Evolutionary conservation across 2,797 vertebrate species (phyloP), one percentile per base, ranked within the genome.

Genomic region (Coregonus suidteri): DNA sequence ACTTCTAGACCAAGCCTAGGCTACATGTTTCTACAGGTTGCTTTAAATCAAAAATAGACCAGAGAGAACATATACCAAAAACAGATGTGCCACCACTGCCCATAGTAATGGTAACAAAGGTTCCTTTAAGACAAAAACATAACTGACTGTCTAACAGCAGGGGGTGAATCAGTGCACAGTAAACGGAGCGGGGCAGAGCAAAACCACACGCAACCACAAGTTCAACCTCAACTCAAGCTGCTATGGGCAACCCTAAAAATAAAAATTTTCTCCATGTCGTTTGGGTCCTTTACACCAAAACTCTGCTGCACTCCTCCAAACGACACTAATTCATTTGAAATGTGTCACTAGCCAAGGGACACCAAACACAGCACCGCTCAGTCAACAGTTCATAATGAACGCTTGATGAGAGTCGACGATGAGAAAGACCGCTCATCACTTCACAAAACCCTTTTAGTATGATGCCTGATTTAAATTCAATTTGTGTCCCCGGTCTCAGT

Each of bases 151-250:
- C n/a, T 59, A n/a, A 73, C 54, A 13, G 25, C 41, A 90, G 64
- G 77, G 78, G 56, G 54, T 86, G 79, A 91, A 85, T 88, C 84
- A 89, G 41, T 47, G 41, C 35, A 47, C 41, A 1, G 81, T 81
- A 82, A 87, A 81, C 82, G 87, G 14, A 75, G 14, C 82, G 20
- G 71, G 85, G 82, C 73, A 84, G 78, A 81, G 81, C 79, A 81
- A 82, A 84, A 85, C 82, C 86, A 79, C 81, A 84, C 73, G 84
- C 85, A 79, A 83, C 79, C 75, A 80, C 80, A 87, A 90, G 84
- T 90, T 88, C 72, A 83, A 75, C 88, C 84, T 68, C n/a, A 84
- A 86, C 67, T 71, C 77, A 15, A 13, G 59, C 74, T 82, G 64
- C 71, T 75, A 82, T 53, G 0, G n/a, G 80, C 74, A 51, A 15